phyloP scores from a whole-genome alignment of 2,888 invertebrate genomes.

The Spodoptera exigua region DNA sequence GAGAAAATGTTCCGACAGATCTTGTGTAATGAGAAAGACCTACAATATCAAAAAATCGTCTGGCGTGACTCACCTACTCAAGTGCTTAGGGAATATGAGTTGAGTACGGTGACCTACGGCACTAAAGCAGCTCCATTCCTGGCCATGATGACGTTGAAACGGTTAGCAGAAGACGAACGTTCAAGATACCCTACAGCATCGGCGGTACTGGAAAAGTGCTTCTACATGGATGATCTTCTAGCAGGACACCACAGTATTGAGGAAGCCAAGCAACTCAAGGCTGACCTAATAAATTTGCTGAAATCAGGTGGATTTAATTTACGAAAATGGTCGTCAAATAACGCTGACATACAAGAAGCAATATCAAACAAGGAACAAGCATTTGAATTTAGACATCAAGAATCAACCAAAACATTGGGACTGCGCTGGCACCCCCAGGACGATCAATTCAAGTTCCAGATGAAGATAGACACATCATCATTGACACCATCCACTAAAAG shows the following conservation, averaged over 20 bases:
- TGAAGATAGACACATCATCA: not conserved
- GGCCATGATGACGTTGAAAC: too few species aligned
- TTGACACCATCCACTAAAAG: not conserved
- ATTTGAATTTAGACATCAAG: conserved; percentile 1
- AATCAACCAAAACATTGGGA: conserved; percentile 6
- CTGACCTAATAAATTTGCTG: conserved; percentile 1
- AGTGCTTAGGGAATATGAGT: not conserved
- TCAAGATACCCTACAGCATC: not conserved
- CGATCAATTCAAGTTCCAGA: not conserved
- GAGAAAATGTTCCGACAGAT: too few species aligned
- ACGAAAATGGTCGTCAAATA: conserved; percentile 3
- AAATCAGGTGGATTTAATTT: too few species aligned
- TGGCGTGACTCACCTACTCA: not conserved
- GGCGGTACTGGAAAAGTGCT: too few species aligned
- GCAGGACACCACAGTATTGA: not conserved
- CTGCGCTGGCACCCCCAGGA: not conserved
- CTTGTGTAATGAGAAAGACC: too few species aligned
- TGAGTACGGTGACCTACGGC: not conserved
- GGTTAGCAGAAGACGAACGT: not conserved
- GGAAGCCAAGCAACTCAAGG: conserved; percentile 1
- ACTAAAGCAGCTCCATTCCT: too few species aligned
- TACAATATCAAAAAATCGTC: not conserved
- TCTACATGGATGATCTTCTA: too few species aligned
- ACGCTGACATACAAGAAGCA: not conserved
- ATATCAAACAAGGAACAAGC: not conserved